Evolutionary conservation across 2,113 vertebrate genomes (phyloP), one percentile per base, ranked within the genome.

Genomic region (Grantiella picta): DNA sequence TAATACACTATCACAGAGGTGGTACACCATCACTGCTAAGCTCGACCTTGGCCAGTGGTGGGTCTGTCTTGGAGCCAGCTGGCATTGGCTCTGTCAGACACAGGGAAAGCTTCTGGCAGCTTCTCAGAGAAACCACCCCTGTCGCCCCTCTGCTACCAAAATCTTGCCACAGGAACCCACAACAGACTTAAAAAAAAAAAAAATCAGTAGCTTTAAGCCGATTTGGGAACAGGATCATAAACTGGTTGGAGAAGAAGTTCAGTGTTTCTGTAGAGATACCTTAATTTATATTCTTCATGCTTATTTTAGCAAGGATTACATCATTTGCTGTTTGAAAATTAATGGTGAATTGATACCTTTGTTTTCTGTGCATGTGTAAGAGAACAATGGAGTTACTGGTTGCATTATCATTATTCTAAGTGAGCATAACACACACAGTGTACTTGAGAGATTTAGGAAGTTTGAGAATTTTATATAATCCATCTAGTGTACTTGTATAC

Each of bases 21-120:
- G 2, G 33, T 57, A 1, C 59, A 33, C 59, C 7, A 0, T 82
- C 1, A 2, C 65, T 91, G 36, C 17, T 45, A 53, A 28, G 33
- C 36, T 78, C 0, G 0, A 47, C 47, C 60, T 65, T 61, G 64
- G 47, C 47, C 53, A 33, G 24, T 1, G 7, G 18, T 12, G 52
- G 27, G 12, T 52, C 60, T 52, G 23, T 59, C 52, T 28, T 59
- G 44, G 52, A 73, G 45, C 68, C 22, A 19, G 19, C 69, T 75
- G 78, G 45, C 20, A 29, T 21, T 70, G 47, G 38, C 65, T 54
- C 29, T 70, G 2, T n/a, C 3, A 7, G 47, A 38, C 31, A 27
- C 12, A 7, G 11, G 15, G 17, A 29, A 63, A 56, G 8, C 53
- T 82, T 50, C 47, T 56, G 20, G 33, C 33, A 73, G 9, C 72